Base-by-base conservation (phyloP, 2,113 vertebrate species). In the Rallus limicola region DNA sequence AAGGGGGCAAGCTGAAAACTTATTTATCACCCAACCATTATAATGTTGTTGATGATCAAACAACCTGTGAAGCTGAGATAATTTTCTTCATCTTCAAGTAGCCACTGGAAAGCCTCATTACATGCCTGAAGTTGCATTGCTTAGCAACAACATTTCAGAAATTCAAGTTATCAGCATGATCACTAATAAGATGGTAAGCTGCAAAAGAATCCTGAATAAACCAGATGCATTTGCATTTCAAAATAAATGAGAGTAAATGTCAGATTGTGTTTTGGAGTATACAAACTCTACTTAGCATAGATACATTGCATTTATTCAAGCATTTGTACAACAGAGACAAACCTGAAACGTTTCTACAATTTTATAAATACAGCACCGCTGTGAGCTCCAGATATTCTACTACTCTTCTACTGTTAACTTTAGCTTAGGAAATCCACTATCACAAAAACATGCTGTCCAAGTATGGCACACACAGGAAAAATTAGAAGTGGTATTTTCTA, bases 111-210 rank as follows among this genome's bases (percentile, higher is more conserved):
- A 96, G 92, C 87, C 95, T 97, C 95, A 95, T 97, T 97, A 96
- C 95, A 97, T 96, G 96, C 96, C 97, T 97, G 95, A 97, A 97
- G 96, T 95, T 97, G 91, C 82, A 97, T 90, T 96, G 92, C 97
- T 97, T 97, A 97, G 95, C 96, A 98, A 97, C 90, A 96, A 77
- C 78, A 92, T 97, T 97, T 97, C 78, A 98, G 93, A 97, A 97
- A 95, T 96, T 92, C 96, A 75, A 95, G 81, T 96, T 96, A 97
- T 97, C 94, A 97, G 85, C 90, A 62, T 92, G 88, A 97, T 97
- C 97, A 88, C 90, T 95, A 96, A 97, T 97, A 98, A 97, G 93
- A 97, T 24, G 82, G 97, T 92, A 95, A 97, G 55, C 86, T 92
- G 60, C 69, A 91, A 96, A 98, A 95, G 65, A 90, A 95, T 91